Conservation (phyloP, 2,888 invertebrate species). For the Hirudinaria manillensis region DNA sequence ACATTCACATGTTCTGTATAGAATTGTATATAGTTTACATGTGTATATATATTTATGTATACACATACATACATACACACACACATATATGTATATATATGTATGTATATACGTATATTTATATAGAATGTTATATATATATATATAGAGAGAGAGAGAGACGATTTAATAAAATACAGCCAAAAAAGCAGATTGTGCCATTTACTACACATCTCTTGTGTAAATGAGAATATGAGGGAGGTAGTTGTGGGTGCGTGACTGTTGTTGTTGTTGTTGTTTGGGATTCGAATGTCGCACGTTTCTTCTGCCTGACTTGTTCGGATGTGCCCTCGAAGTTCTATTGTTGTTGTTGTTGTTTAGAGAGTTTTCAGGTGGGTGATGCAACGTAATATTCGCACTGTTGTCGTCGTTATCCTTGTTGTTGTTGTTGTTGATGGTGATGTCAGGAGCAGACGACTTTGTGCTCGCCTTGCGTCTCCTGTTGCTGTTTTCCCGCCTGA, state of each 20-base stretch:
- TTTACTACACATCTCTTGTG: not conserved
- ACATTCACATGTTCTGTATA: not conserved
- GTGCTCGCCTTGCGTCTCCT: not conserved
- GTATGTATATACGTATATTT: too few species aligned
- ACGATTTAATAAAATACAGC: too few species aligned
- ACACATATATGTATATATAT: too few species aligned
- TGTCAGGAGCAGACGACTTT: not conserved
- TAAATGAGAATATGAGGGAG: not conserved
- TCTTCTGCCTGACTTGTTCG: slow-evolving; percentile 3
- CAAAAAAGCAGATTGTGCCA: too few species aligned
- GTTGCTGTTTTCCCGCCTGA: not conserved
- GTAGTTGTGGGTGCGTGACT: slow-evolving; percentile 2
- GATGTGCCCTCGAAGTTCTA: not conserved
- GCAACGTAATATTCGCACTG: too few species aligned
- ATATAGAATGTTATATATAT: too few species aligned
- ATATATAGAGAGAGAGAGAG: too few species aligned
- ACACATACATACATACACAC: too few species aligned
- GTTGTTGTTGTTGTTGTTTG: not conserved
- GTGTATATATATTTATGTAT: too few species aligned
- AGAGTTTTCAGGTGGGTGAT: not conserved
- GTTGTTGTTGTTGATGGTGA: not conserved
- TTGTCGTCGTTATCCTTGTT: not conserved
- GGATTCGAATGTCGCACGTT: not conserved
- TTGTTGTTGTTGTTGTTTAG: not conserved
- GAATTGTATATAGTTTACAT: too few species aligned